Conservation (phyloP, 2,113 vertebrate genomes). For the Emberiza fucata region DNA sequence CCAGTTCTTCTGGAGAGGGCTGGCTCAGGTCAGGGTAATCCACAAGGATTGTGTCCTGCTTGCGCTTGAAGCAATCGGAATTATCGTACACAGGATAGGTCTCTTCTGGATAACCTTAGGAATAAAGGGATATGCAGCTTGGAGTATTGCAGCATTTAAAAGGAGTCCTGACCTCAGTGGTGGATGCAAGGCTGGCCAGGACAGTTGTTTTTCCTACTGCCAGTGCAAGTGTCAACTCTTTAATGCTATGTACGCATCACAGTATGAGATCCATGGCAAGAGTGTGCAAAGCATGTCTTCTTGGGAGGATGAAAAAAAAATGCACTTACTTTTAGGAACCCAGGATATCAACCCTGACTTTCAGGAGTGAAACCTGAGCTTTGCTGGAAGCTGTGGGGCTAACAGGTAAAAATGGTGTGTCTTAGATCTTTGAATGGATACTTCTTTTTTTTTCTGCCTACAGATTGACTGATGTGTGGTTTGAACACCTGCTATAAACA, state of each 20-base stretch:
- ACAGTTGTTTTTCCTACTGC: background rate
- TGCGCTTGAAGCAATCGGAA: conserved; percentile 40
- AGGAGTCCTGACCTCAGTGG: background rate
- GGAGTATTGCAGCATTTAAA: background rate
- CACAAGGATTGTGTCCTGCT: conserved; percentile 71
- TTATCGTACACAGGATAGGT: conserved; percentile 84
- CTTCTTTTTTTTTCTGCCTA: background rate
- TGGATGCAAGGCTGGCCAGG: background rate
- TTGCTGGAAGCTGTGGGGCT: background rate
- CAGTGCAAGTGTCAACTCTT: background rate
- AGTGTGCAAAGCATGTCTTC: background rate
- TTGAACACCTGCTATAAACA: background rate
- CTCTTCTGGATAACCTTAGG: conserved; percentile 83
- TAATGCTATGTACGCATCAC: background rate
- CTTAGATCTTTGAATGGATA: background rate
- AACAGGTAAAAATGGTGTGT: background rate
- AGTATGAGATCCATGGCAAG: background rate
- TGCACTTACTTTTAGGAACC: background rate
- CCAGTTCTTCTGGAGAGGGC: conserved; percentile 88
- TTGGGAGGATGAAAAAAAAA: background rate
- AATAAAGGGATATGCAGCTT: conserved; percentile 20
- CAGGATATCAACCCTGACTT: background rate
- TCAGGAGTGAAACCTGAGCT: background rate
- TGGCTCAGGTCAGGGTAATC: conserved; percentile 68
- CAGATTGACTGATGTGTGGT: background rate